Evolutionary conservation across 2,888 invertebrate species (phyloP).

Genomic region (Cheilosia variabilis): DNA sequence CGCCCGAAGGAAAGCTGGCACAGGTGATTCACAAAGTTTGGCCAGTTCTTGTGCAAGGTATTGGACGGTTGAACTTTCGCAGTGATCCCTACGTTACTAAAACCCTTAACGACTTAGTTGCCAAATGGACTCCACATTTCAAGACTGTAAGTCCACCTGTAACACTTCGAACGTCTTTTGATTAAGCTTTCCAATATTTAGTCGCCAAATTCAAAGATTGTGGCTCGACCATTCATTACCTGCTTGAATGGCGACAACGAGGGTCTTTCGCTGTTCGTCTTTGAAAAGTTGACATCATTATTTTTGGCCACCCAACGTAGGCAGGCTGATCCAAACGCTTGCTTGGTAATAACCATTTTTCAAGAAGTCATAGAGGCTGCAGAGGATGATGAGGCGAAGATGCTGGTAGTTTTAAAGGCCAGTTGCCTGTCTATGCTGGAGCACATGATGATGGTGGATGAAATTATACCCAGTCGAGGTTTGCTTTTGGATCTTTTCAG

Average conservation of each 20-base stretch:
- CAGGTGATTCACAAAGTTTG: constrained; percentile 85
- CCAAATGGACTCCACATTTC: constrained; percentile 83
- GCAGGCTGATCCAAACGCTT: constrained; percentile 80
- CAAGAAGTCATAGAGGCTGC: constrained; percentile 79
- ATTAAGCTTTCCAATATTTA: constrained; percentile 32
- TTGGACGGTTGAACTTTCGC: constrained; percentile 84
- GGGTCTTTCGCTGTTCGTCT: constrained; percentile 79
- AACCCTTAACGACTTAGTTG: constrained; percentile 84
- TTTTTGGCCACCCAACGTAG: constrained; percentile 82
- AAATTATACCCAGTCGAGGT: constrained; percentile 80
- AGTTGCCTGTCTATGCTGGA: constrained; percentile 80
- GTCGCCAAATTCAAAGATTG: constrained; percentile 79
- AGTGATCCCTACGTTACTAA: constrained; percentile 84
- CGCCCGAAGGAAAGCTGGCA: constrained; percentile 82
- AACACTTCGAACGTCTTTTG: not conserved
- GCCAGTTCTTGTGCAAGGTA: constrained; percentile 85
- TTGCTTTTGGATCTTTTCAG: constrained; percentile 79
- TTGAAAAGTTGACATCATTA: constrained; percentile 80
- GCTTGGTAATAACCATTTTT: constrained; percentile 80
- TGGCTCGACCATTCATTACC: constrained; percentile 81
- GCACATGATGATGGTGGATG: constrained; percentile 83
- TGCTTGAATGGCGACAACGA: constrained; percentile 80
- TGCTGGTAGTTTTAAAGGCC: constrained; percentile 79
- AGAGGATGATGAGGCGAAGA: constrained; percentile 64
- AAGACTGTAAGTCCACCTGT: constrained; percentile 76